Evolutionary conservation across 1,140 invertebrate species (phyloP), one percentile per base, ranked within the genome.

Genomic region (Dendrolimus punctatus): DNA sequence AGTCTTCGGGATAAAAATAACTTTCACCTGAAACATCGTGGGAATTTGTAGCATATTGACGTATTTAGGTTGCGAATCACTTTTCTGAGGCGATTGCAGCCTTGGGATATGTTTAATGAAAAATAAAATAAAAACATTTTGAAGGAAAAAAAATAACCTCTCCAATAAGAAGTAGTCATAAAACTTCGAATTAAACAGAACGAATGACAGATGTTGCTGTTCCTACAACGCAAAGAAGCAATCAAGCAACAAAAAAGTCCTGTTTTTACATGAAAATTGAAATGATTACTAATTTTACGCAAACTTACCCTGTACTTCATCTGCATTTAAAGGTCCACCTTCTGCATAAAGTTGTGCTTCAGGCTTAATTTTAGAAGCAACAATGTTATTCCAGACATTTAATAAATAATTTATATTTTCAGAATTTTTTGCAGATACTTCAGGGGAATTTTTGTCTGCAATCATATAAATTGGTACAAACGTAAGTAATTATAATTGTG

Each of bases 11-110:
- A 71, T 76, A 78, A 73, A 83, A 77, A 75, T 74, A 73, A 81
- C 73, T 85, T 81, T 83, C 81, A 87, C 80, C 81, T 87, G 84
- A 87, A 87, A 87, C 75, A 85, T 80, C 58, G 71, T 77, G 62
- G 65, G 62, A 62, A 76, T 76, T 62, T 73, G 68, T 68, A 85
- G 76, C 68, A 71, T 63, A 70, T 62, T 75, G 45, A 60, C 23
- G 23, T 23, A 23, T 23, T 49, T 72, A 55, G 58, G 66, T 55
- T 66, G 53, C 57, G 51, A 62, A 23, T 50, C 46, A 53, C 51
- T 43, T 45, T 61, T 58, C 54, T 40, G 39, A 51, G 49, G 42
- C n/a, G 51, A 56, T 39, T 50, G 53, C 60, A 59, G 56, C 64
- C 52, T 58, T 65, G 9, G 45, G 64, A 47, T 58, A 60, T 60